phyloP scores from a whole-genome alignment of 2,888 invertebrate genomes.

The Resseliella maxima region DNA sequence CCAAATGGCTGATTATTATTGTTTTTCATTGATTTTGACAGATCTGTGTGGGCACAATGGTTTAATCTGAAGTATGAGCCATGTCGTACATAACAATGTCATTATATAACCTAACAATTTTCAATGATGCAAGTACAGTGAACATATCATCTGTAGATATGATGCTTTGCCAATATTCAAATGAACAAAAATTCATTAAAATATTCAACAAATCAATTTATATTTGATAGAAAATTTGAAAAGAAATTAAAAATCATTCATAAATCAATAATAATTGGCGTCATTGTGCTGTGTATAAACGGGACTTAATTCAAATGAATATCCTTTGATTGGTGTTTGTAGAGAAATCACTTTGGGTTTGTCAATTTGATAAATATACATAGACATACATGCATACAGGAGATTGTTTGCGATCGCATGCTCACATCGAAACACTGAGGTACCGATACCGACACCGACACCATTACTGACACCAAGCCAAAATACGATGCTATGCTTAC shows the following conservation, averaged over 20 bases:
- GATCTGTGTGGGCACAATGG: neutral
- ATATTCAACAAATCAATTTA: too few relatives aligned
- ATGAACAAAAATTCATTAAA: too few relatives aligned
- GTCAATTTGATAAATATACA: neutral
- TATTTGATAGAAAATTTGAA: too few relatives aligned
- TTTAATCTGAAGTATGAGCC: conserved; percentile 38
- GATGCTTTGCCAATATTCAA: too few relatives aligned
- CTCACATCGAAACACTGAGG: too few relatives aligned
- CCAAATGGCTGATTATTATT: conserved; percentile 26
- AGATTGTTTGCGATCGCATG: neutral
- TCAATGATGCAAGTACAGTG: too few relatives aligned
- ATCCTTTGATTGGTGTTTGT: neutral
- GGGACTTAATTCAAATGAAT: neutral
- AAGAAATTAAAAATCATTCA: too few relatives aligned
- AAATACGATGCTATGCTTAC: neutral
- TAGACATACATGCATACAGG: neutral
- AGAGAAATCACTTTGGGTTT: neutral
- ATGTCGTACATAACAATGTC: neutral
- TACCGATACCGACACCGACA: too few relatives aligned
- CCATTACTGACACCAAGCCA: too few relatives aligned
- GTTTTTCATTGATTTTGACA: conserved; percentile 6
- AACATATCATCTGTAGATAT: too few relatives aligned
- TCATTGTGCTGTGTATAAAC: conserved; percentile 4
- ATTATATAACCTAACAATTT: conserved; percentile 25
- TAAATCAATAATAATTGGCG: too few relatives aligned